These are phyloP conservation scores for Malurus leucopterus DNA, from an alignment of 2,797 vertebrate species.

Conservation along the genomic window DNA sequence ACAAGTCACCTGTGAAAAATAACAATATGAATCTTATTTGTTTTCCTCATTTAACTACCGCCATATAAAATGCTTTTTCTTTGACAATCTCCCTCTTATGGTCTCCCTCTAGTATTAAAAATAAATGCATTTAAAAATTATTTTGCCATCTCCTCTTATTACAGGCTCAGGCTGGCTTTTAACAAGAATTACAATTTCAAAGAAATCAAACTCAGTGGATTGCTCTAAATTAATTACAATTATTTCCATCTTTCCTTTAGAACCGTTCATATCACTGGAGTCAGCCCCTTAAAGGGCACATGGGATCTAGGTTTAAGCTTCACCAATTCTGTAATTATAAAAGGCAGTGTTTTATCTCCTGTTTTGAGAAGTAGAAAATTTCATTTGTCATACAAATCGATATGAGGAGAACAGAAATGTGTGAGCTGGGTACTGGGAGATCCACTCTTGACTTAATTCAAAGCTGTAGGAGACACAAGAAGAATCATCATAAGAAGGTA, in stretches of 20 bases:
- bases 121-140: background rate
- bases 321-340: background rate
- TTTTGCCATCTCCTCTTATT: background rate
- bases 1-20: conserved; percentile 6
- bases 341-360: background rate
- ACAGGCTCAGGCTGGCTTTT: background rate
- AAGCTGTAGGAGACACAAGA: background rate
- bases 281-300: background rate
- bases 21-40: background rate
- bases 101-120: background rate
- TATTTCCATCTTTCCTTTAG: background rate
- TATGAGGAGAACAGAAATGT: background rate
- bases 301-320: background rate
- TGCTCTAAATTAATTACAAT: background rate
- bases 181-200: background rate
- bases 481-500: background rate
- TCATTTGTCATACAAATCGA: background rate
- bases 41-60: background rate
- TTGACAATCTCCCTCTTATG: background rate
- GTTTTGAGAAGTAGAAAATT: background rate
- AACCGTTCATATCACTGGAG: fast-evolving
- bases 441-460: background rate
- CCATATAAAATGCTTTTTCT: background rate
- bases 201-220: background rate
- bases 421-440: background rate